phyloP scores from a whole-genome alignment of 1,140 invertebrate genomes.

The Ooceraea biroi region DNA sequence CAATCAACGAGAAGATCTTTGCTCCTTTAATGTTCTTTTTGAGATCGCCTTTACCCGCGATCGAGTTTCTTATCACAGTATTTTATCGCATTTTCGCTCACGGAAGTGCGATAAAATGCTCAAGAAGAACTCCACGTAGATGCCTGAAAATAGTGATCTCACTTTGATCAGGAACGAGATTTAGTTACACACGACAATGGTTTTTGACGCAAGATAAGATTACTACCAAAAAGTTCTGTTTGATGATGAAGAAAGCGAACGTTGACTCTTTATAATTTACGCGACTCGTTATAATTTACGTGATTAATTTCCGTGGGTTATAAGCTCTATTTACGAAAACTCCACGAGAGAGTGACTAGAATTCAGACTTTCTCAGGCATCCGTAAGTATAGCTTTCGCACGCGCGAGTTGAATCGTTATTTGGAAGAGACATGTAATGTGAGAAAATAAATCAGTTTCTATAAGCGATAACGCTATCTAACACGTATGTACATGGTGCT shows the following conservation, averaged over 20 bases:
- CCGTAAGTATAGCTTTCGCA: constrained; percentile 15
- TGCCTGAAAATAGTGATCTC: constrained; percentile 24
- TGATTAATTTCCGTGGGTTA: background rate
- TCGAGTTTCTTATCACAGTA: background rate
- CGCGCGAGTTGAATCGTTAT: constrained; percentile 34
- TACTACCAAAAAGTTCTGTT: background rate
- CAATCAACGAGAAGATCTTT: background rate
- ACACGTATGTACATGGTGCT: background rate
- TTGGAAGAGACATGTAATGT: constrained; percentile 44
- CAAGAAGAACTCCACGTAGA: constrained; percentile 6
- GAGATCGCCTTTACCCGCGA: background rate
- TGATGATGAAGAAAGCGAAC: background rate
- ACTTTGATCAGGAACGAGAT: background rate
- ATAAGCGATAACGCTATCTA: background rate
- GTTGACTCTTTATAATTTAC: background rate
- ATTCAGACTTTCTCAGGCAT: constrained; percentile 10
- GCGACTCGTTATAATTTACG: background rate
- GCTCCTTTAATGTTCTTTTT: background rate
- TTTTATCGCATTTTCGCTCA: background rate
- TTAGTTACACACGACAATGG: constrained; percentile 20
- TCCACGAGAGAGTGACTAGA: background rate
- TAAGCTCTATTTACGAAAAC: too few relatives aligned
- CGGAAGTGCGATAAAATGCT: too few relatives aligned
- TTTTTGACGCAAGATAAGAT: constrained; percentile 29
- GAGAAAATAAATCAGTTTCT: constrained; percentile 35